Percentiles rank a stretch among this genome's conserved stretches.
Conservation (phyloP, 1,140 invertebrate species). For the Ceratosolen fusciceps region DNA sequence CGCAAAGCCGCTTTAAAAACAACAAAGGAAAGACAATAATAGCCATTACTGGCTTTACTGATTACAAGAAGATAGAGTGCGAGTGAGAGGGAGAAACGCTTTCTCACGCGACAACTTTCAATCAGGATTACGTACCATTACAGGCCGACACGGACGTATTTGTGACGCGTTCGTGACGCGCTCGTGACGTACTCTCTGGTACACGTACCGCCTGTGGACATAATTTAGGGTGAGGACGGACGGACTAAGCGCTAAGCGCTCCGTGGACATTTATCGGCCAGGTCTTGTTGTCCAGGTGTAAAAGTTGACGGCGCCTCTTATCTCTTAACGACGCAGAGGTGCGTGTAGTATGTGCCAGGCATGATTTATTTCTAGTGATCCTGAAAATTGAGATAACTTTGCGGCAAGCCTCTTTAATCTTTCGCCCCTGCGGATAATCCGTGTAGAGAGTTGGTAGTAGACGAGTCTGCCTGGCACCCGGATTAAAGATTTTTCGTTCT, state of each 20-base stretch:
- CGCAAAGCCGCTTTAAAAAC: too few species aligned
- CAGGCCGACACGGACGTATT: too few species aligned
- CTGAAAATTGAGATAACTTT: slow-evolving; percentile 66
- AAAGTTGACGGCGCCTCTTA: slow-evolving; percentile 6
- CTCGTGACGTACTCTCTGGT: too few species aligned
- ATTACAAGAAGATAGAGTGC: too few species aligned
- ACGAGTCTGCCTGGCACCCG: slow-evolving; percentile 63
- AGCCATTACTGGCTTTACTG: too few species aligned
- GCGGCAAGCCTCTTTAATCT: slow-evolving; percentile 64
- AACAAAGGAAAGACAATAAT: too few species aligned
- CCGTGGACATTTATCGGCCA: neutral
- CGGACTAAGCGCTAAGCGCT: neutral
- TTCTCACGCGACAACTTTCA: neutral
- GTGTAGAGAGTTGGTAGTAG: slow-evolving; percentile 20
- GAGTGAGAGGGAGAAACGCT: neutral
- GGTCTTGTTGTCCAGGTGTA: neutral
- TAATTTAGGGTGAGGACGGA: neutral
- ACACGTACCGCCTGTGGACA: neutral
- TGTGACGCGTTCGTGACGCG: neutral
- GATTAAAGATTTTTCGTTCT: slow-evolving; percentile 66
- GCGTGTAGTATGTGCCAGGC: slow-evolving; percentile 64
- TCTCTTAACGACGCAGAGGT: slow-evolving; percentile 9
- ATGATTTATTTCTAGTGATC: slow-evolving; percentile 71
- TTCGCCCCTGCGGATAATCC: slow-evolving; percentile 64
- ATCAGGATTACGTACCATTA: neutral